Percentiles rank a stretch among this genome's conserved stretches.
phyloP scores from a whole-genome alignment of 2,113 vertebrate species.

The Geococcyx californianus region DNA sequence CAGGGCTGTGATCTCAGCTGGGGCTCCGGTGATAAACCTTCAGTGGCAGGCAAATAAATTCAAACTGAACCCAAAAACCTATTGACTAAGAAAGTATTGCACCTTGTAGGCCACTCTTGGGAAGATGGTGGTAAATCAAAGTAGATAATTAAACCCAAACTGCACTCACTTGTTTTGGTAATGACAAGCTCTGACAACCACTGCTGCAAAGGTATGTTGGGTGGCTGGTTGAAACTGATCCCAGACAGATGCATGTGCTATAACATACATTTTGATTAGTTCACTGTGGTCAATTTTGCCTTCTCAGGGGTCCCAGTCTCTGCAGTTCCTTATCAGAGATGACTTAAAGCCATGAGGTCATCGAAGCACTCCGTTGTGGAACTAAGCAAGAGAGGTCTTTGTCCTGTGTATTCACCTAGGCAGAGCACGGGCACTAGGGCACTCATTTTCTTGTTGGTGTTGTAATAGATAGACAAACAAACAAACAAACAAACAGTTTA shows the following conservation, averaged over 20 bases:
- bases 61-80: not conserved
- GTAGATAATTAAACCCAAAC: not conserved
- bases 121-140: not conserved
- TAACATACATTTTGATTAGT: not conserved
- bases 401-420: not conserved
- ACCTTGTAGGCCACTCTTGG: not conserved
- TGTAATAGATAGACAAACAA: not conserved
- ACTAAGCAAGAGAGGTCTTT: not conserved
- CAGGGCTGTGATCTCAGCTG: not conserved
- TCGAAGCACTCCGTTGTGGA: not conserved
- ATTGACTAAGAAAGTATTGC: not conserved
- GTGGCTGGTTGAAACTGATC: not conserved
- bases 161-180: not conserved
- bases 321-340: not conserved
- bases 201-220: not conserved
- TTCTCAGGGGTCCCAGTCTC: not conserved
- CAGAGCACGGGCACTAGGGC: not conserved
- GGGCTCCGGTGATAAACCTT: not conserved
- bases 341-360: fast-evolving
- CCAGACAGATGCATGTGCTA: not conserved
- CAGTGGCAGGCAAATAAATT: not conserved
- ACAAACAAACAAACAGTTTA: not conserved
- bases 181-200: not conserved
- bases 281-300: fast-evolving
- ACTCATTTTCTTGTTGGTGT: not conserved